phyloP scores from a whole-genome alignment of 2,888 invertebrate genomes.

The Metallyticus violacea region DNA sequence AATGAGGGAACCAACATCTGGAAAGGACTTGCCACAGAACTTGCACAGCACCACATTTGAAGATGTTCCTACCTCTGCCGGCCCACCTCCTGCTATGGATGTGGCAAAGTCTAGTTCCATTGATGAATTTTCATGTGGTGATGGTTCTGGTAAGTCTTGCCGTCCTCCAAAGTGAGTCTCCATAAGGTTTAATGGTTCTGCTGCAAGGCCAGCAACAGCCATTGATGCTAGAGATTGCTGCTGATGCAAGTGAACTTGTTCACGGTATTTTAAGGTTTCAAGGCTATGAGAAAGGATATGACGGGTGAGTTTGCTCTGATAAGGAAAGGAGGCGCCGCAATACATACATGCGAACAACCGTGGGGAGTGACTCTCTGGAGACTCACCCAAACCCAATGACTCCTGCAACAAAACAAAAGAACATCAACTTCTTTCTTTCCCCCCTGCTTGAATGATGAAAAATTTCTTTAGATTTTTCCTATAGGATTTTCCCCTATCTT shows the following conservation, averaged over 20 bases:
- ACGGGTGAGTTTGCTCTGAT: slow-evolving; percentile 86
- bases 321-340: slow-evolving; percentile 84
- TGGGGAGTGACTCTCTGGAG: slow-evolving; percentile 51
- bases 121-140: slow-evolving; percentile 28
- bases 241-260: slow-evolving; percentile 59
- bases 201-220: slow-evolving; percentile 32
- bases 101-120: slow-evolving; percentile 33
- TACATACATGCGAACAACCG: slow-evolving; percentile 79
- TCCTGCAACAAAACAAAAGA: slow-evolving; percentile 91
- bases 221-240: slow-evolving; percentile 48
- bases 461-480: slow-evolving; percentile 8
- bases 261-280: slow-evolving; percentile 83
- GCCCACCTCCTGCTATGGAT: slow-evolving; percentile 53
- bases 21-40: slow-evolving; percentile 90
- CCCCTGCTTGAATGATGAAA: slow-evolving; percentile 22
- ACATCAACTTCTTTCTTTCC: slow-evolving; percentile 85
- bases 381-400: slow-evolving; percentile 70
- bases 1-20: slow-evolving; percentile 84
- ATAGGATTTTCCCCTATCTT: background rate
- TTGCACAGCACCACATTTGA: slow-evolving; percentile 76
- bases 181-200: slow-evolving; percentile 44
- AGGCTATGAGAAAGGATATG: slow-evolving; percentile 86
- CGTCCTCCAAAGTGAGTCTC: slow-evolving; percentile 39
- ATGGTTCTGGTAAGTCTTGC: slow-evolving; percentile 35
- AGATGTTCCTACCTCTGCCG: slow-evolving; percentile 22